Base-by-base conservation (phyloP, 2,797 vertebrate genomes). In the Siniperca undulata region DNA sequence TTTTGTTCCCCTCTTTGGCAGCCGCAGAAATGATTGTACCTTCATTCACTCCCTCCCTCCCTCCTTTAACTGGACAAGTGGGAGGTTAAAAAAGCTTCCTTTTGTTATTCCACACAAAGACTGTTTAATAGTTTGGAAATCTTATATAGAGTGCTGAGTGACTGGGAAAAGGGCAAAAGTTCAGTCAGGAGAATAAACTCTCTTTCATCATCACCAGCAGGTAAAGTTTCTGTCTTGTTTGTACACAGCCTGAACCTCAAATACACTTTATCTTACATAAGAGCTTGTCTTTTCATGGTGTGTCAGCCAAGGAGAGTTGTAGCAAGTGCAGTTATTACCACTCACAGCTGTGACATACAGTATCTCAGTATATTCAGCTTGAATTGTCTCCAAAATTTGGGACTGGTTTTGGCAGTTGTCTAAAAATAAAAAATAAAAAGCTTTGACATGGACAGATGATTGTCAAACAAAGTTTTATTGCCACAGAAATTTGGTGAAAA, bases 41-140 rank as follows among this genome's bases (percentile, higher is more conserved):
- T 96, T 96, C 90, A 88, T 92, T 85, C 88, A 86, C 84, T 89
- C 87, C 88, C 91, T 89, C 91, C 89, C 86, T 80, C 94, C 93
- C 86, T 92, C 94, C 94, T 77, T 87, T 93, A 88, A 86, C 92
- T 83, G 79, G 85, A 91, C 89, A 86, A 92, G 91, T 92, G 91
- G 93, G 93, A 94, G 94, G 91, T 93, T 92, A 92, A 91, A 94
- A 95, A 94, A 93, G 86, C 93, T 93, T 95, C 88, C 95, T 95
- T 95, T 96, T 96, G 95, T 96, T 94, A 95, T 95, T 96, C 89
- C 93, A 91, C 93, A 97, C 95, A 96, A 96, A 96, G 95, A 96
- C 94, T 92, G 90, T 96, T 96, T 95, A 95, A 95, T 95, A 95
- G 95, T 96, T 93, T 86, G 93, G 93, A 94, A 94, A 94, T 96